A percentile compares a stretch with the other conserved stretches of the same genome.
These are phyloP conservation scores for Cryptosula pallasiana DNA, from an alignment of 2,888 invertebrate species.

Conservation along the genomic window DNA sequence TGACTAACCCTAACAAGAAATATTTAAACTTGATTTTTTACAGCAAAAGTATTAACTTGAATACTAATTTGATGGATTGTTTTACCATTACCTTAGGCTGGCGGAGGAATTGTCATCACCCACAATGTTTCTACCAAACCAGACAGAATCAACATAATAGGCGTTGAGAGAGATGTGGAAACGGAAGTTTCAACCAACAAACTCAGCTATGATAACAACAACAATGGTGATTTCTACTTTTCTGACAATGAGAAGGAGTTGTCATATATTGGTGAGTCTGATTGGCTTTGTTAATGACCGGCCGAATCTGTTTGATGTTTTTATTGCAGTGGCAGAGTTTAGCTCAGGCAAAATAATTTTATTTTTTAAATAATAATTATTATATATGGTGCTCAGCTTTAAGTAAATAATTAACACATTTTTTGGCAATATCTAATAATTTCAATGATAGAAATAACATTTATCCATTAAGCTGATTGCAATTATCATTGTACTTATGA, in stretches of 20 bases:
- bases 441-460: not conserved
- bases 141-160: constrained; percentile 35
- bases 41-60: no score
- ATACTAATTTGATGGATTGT: no score
- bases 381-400: not conserved
- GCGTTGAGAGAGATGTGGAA: not conserved
- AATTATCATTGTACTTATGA: no score
- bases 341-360: no score
- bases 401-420: not conserved
- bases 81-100: no score
- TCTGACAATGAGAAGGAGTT: not conserved
- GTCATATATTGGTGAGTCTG: constrained; percentile 27
- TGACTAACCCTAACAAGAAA: no score
- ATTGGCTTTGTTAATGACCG: no score
- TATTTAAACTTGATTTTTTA: no score
- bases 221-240: constrained; percentile 1
- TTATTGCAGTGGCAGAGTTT: no score
- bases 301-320: no score
- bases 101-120: constrained; percentile 33
- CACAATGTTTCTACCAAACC: constrained; percentile 37
- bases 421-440: not conserved
- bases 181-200: not conserved
- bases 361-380: no score
- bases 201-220: not conserved
- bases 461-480: no score